Base-by-base conservation (phyloP, 2,113 vertebrate species). In the Anguilla japonica region DNA sequence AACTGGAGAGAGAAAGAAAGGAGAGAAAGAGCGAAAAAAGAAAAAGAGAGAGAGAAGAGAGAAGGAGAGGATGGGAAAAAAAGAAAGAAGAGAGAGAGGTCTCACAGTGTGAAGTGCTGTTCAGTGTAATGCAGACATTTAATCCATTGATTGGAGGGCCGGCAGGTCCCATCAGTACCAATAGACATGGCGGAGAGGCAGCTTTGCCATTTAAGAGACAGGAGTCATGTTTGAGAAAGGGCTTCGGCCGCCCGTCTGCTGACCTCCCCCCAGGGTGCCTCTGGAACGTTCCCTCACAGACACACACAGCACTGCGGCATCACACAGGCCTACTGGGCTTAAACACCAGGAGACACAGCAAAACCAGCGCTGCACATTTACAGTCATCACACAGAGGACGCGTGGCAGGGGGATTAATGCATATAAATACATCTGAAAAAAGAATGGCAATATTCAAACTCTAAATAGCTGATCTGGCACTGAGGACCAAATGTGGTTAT, bases 1-100 rank as follows among this genome's bases (percentile, higher is more conserved):
- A 29, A 71, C 5, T 71, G 18, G 50, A 78, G 78, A 84, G 50
- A 83, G 87, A 84, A 5, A 82, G 26, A 18, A 34, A 15, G 82
- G 15, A 46, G 85, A 81, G 81, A 53, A 88, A 87, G 22, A 83
- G 57, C 84, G 40, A 82, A 71, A 71, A 87, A 88, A 86, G 83
- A 14, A 14, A 34, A 84, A 90, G 67, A 86, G 75, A 43, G 46
- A 87, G 83, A 83, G 43, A n/a, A 50, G 57, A 20, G 34, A 34
- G 34, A 34, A 15, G 82, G 15, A 46, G 85, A 81, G 81, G 41
- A 88, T 86, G 22, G 81, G 57, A 84, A 41, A 82, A 71, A 87
- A 88, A 86, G 83, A 14, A 14, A 34, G 85, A 90, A 86, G 75
- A 43, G 53, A 87, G 83, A 83, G 43, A n/a, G n/a, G 57, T 3